Base-by-base conservation (phyloP, 2,888 invertebrate species). In the Nemotelus pantherinus region DNA sequence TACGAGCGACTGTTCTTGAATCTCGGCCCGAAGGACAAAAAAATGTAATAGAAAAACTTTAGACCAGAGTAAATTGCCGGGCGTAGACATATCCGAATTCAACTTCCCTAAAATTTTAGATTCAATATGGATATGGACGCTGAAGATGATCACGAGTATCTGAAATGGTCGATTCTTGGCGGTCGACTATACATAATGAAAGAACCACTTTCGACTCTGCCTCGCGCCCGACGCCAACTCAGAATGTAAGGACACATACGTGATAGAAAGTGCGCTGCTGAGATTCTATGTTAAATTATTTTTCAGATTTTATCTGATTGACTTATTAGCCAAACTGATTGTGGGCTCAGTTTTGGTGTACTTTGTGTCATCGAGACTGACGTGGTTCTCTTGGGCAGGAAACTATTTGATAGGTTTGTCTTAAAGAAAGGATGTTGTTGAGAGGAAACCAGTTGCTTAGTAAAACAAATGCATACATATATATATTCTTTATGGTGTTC, bases 111-210 rank as follows among this genome's bases (percentile, higher is more conserved):
- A 53, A 6, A 63, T 63, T 63, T 39, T 53, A 86, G 86, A 80
- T 86, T 86, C 80, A 85, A 85, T 77, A 86, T 86, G 86, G 84
- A 87, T 79, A 87, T 87, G 86, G 84, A 86, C 78, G 84, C 86
- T 41, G 84, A 81, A 53, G 85, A 86, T 79, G 83, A 84, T 43
- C 78, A 84, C 47, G 90, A 92, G n/a, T 98, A 96, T 83, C 90
- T 98, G 80, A 92, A 92, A 82, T 89, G 91, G 3, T 92, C 94
- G 82, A 90, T 96, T 83, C 89, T 96, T 57, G 98, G 98, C 0
- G 93, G 95, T 0, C 91, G 97, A 79, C 90, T 93, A 80, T 98
- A 94, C 86, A 92, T 96, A 79, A 89, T 98, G 88, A 97, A 97
- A 85, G 97, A 98, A 85, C 92, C 94, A 80, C 88, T 94, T 74